A percentile compares a stretch with the other conserved stretches of the same genome.
These are phyloP conservation scores for Bagarius yarrelli DNA, from an alignment of 2,113 vertebrate species.

Conservation along the genomic window DNA sequence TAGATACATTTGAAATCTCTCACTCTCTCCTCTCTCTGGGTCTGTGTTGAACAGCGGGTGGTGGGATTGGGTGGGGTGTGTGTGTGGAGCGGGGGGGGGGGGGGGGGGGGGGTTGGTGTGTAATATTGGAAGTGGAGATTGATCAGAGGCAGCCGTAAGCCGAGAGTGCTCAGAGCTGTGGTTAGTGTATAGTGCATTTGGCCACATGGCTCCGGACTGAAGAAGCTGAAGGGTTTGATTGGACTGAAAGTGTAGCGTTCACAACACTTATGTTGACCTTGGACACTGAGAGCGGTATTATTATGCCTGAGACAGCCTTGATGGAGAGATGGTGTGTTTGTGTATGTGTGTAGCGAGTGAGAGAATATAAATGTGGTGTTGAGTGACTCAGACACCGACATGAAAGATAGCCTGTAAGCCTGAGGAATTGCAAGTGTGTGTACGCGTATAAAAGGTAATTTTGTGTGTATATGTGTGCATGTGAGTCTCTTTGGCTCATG, in stretches of 20 bases:
- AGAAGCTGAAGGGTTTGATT: slow-evolving; percentile 36
- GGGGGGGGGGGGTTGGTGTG: neutral
- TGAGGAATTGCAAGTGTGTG: slow-evolving; percentile 39
- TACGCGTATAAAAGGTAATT: slow-evolving; percentile 39
- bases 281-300: slow-evolving; percentile 35
- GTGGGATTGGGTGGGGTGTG: no score
- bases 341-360: slow-evolving; percentile 37
- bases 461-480: slow-evolving; percentile 45
- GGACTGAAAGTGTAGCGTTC: slow-evolving; percentile 14
- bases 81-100: no score
- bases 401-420: slow-evolving; percentile 29
- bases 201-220: slow-evolving; percentile 13
- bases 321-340: slow-evolving; percentile 47
- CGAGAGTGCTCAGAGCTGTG: slow-evolving; percentile 11
- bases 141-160: slow-evolving; percentile 26
- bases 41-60: slow-evolving; percentile 21
- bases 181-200: slow-evolving; percentile 15
- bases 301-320: slow-evolving; percentile 27
- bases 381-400: slow-evolving; percentile 42
- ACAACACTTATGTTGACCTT: slow-evolving; percentile 42
- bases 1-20: slow-evolving; percentile 15
- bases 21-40: neutral
- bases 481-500: slow-evolving; percentile 40
- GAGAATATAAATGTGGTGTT: slow-evolving; percentile 43
- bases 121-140: slow-evolving; percentile 53